Evolutionary conservation across 2,113 vertebrate genomes (phyloP).

Genomic region (Nicator chloris): DNA sequence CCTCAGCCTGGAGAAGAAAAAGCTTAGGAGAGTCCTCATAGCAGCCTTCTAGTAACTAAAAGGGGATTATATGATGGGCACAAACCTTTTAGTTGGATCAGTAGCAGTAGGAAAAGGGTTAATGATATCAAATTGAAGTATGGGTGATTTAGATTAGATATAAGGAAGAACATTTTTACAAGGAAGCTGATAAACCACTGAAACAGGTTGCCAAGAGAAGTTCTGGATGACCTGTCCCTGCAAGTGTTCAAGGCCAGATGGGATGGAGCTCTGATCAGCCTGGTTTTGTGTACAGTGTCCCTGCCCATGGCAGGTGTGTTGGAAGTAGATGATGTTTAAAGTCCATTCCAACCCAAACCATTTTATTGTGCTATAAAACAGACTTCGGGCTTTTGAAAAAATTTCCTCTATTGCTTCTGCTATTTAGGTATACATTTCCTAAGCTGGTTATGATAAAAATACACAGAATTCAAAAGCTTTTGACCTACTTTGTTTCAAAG

Average conservation of each 20-base stretch:
- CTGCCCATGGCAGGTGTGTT: background rate
- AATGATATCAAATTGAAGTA: background rate
- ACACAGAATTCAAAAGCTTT: background rate
- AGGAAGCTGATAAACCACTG: background rate
- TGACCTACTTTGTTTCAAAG: background rate
- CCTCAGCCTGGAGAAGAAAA: background rate
- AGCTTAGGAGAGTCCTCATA: background rate
- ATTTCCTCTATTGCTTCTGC: background rate
- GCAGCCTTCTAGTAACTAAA: background rate
- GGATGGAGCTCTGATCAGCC: background rate
- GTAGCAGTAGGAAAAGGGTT: background rate
- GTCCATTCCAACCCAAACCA: background rate
- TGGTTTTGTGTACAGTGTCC: background rate
- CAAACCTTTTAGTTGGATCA: background rate
- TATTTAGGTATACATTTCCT: background rate
- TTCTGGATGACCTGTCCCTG: background rate
- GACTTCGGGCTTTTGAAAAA: rapidly evolving
- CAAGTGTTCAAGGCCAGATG: background rate
- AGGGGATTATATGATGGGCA: background rate
- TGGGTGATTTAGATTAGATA: background rate
- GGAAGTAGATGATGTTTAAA: background rate
- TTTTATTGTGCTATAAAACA: background rate
- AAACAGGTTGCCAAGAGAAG: background rate
- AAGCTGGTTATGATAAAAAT: background rate
- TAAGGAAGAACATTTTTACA: background rate